Base-by-base conservation (phyloP, 2,888 invertebrate species). In the Kuschelorhynchus macadamiae region DNA sequence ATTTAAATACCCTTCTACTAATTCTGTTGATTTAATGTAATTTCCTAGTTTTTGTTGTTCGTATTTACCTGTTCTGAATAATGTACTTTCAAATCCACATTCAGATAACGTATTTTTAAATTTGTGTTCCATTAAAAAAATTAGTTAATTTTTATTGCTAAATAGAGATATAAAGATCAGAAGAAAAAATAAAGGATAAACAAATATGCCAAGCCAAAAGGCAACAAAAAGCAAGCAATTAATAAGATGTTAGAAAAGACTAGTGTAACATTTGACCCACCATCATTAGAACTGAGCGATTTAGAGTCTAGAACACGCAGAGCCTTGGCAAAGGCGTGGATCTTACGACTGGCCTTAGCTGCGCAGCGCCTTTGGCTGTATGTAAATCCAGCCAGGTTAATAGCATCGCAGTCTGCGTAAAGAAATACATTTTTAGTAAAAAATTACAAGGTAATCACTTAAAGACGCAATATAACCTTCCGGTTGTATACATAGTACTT, bases 241-340 rank as follows among this genome's bases (percentile, higher is more conserved):
- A 33, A 41, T 16, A 42, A 42, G 55, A 17, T 33, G 32, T 57
- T 30, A 53, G 41, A 11, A 17, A 39, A 7, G 7, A 44, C 41
- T 56, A 41, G 4, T 25, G 3, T 7, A 5, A 25, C 7, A n/a
- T 25, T 25, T n/a, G 21, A 68, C 63, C 59, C 53, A 68, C 68
- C 68, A 11, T 56, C 49, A 5, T 17, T 20, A 36, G 14, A 42
- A 56, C 33, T 36, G 17, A 25, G 36, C 14, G 21, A 42, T 17
- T 57, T 30, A 39, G 21, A 39, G 39, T 55, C 18, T 42, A 32
- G 33, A 52, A 47, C 76, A 67, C 81, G 86, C 70, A 89, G 87
- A 79, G 86, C 86, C 81, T 87, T 87, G 83, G 87, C 86, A 86
- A 89, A 89, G 81, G 85, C 85, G 85, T 89, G 89, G 83, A 90